Conservation (phyloP, 2,888 invertebrate species). For the Tenthredo amoena region DNA sequence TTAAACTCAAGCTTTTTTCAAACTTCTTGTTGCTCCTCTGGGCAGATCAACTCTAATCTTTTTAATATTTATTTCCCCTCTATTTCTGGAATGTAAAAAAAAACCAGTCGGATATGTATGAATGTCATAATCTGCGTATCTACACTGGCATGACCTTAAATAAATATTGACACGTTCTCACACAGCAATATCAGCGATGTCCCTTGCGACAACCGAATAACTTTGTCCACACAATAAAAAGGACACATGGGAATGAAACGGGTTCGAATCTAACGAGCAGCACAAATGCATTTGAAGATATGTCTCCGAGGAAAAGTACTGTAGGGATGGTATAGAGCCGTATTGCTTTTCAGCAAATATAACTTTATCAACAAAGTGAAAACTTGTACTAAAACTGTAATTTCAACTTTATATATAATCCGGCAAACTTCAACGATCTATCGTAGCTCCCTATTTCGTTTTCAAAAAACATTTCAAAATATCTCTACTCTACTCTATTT, state of each 20-base stretch:
- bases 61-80: background rate
- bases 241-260: background rate
- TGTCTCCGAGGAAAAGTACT: background rate
- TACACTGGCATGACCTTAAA: background rate
- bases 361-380: constrained; percentile 24
- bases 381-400: constrained; percentile 33
- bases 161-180: background rate
- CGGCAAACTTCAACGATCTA: constrained; percentile 16
- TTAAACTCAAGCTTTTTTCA: background rate
- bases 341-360: constrained; percentile 17
- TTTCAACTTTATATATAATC: constrained; percentile 10
- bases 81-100: background rate
- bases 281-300: background rate
- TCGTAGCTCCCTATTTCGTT: background rate
- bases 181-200: background rate
- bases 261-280: background rate
- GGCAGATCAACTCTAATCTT: background rate
- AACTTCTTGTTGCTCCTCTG: background rate
- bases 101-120: background rate
- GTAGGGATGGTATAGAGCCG: background rate
- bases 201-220: background rate
- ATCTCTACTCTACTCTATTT: background rate
- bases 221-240: background rate
- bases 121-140: background rate
- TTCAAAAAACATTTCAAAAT: constrained; percentile 19